Evolutionary conservation across 2,888 invertebrate genomes (phyloP).

Genomic region (Colostygia pectinataria): DNA sequence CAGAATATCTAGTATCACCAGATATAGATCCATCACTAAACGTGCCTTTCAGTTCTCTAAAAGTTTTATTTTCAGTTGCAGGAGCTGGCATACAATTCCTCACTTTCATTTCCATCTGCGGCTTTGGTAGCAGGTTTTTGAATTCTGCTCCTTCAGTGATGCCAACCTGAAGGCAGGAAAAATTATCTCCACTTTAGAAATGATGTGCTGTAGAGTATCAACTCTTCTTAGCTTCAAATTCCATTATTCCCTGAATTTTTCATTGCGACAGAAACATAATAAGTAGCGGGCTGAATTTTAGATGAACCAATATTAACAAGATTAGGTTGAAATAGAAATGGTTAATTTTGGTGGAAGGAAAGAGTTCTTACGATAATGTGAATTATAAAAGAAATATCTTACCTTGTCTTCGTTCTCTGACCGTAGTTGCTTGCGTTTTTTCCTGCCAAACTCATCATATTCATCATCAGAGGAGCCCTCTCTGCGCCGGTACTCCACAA

Average conservation of each 20-base stretch:
- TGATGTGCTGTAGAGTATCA: constrained; percentile 74
- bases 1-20: constrained; percentile 57
- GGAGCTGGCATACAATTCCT: constrained; percentile 60
- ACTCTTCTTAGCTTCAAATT: constrained; percentile 78
- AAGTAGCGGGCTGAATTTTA: constrained; percentile 37
- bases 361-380: neutral
- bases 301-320: constrained; percentile 23
- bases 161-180: constrained; percentile 84
- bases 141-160: constrained; percentile 80
- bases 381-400: constrained; percentile 37
- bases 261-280: constrained; percentile 46
- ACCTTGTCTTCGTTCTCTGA: constrained; percentile 47
- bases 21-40: constrained; percentile 72
- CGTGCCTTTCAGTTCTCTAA: constrained; percentile 57
- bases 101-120: constrained; percentile 66
- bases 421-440: constrained; percentile 71
- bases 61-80: constrained; percentile 49
- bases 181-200: constrained; percentile 82
- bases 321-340: constrained; percentile 11
- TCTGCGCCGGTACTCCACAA: constrained; percentile 96
- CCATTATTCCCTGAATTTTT: constrained; percentile 69
- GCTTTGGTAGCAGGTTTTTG: constrained; percentile 77
- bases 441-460: constrained; percentile 95
- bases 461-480: constrained; percentile 95
- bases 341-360: constrained; percentile 8